Base-by-base conservation (phyloP, 1,140 invertebrate species). In the Limonius californicus region DNA sequence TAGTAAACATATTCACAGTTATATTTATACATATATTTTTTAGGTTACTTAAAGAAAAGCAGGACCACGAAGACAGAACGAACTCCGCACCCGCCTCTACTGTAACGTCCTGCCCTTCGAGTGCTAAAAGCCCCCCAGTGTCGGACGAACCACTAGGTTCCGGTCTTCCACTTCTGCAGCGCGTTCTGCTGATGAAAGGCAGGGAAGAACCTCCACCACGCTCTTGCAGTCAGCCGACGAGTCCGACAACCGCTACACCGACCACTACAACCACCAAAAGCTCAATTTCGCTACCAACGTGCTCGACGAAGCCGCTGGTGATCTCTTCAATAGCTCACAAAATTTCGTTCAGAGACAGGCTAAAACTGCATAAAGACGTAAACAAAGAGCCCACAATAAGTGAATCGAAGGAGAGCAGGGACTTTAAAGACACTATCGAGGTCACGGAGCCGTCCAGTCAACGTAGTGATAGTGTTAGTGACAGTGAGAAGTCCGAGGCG, bases 31-130 rank as follows among this genome's bases (percentile, higher is more conserved):
- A n/a, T n/a, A n/a, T n/a, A n/a, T n/a, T 50, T 11, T 55, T 47
- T 50, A 87, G 90, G 68, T 75, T 94, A 7, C 79, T 94, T 0
- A 92, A 92, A 71, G 91, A 93, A 70, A 92, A 92, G 74, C 89
- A 93, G 75, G 90, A 91, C 47, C 79, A 83, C 7, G 83, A 76
- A 64, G 74, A 75, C 54, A 74, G 78, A 76, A 63, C 20, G 21
- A 64, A 68, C 64, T 64, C 74, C 9, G 70, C 69, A 30, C 50
- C 71, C 4, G 75, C 80, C 55, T 77, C 78, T 4, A 75, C 75
- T 6, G 71, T 80, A 23, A 81, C 81, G 0, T 68, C 66, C 71
- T 78, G 61, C 74, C 67, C 78, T 35, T 75, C 80, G 56, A 68
- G 59, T 23, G 79, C 74, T n/a, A 67, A 67, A 61, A 70, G 68